Conservation (phyloP, 2,113 vertebrate genomes). For the Callipepla californica region DNA sequence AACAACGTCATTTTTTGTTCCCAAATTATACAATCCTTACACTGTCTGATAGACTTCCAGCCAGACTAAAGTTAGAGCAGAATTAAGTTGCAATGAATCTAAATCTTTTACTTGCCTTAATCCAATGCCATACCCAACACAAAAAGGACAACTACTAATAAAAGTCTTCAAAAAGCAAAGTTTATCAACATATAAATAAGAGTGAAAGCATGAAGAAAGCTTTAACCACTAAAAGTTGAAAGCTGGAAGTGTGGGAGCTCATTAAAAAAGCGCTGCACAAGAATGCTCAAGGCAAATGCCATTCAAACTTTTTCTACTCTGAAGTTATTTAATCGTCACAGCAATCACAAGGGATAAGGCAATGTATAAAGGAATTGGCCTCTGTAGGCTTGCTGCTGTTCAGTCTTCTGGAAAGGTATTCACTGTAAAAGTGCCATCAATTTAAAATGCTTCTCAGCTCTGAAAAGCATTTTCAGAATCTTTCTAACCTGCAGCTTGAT, state of each 20-base stretch:
- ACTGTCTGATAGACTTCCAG: neutral
- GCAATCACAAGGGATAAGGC: slow-evolving; percentile 62
- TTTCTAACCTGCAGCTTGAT: slow-evolving; percentile 18
- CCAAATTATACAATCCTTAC: neutral
- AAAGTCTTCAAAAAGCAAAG: neutral
- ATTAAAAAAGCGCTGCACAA: slow-evolving; percentile 56
- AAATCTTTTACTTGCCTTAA: slow-evolving; percentile 7
- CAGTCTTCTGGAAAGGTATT: slow-evolving; percentile 62
- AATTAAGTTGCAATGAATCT: neutral
- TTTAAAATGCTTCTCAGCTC: slow-evolving; percentile 48
- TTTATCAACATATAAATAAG: neutral
- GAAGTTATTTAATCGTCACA: slow-evolving; percentile 58
- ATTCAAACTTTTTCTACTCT: slow-evolving; percentile 53
- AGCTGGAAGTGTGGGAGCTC: slow-evolving; percentile 26
- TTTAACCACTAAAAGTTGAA: slow-evolving; percentile 15
- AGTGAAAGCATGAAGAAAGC: neutral
- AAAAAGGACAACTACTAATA: neutral
- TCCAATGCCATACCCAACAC: neutral
- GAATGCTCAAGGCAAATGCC: slow-evolving; percentile 63
- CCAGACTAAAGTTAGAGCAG: neutral
- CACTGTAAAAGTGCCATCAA: slow-evolving; percentile 29
- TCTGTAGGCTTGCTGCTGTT: slow-evolving; percentile 51
- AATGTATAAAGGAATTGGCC: slow-evolving; percentile 50
- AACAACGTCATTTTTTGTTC: neutral
- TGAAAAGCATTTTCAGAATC: slow-evolving; percentile 9